Evolutionary conservation across 2,888 invertebrate genomes (phyloP).

Genomic region (Geophilus truncorum): DNA sequence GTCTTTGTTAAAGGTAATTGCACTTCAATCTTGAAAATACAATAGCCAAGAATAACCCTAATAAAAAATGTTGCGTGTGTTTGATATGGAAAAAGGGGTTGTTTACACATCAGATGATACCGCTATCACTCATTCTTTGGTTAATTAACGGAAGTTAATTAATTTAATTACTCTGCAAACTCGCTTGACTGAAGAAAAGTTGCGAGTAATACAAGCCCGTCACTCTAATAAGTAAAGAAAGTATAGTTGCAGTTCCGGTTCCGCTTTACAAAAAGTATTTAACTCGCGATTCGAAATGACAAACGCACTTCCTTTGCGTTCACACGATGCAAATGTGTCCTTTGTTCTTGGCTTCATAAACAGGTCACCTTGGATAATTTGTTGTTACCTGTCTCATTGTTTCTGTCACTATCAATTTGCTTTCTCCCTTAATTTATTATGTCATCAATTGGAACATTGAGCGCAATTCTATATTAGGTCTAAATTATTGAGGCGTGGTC

Average conservation of each 20-base stretch:
- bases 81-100: background rate
- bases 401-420: slow-evolving; percentile 4
- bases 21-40: background rate
- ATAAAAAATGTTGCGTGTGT: background rate
- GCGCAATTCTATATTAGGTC: background rate
- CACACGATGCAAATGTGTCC: background rate
- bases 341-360: background rate
- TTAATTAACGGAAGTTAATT: slow-evolving; percentile 10
- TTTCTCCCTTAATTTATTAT: background rate
- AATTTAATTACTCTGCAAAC: background rate
- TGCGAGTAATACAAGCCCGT: background rate
- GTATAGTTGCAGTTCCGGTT: background rate
- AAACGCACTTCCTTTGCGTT: background rate
- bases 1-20: background rate
- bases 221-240: background rate
- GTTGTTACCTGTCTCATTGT: background rate
- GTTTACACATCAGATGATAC: background rate
- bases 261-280: background rate
- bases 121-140: background rate
- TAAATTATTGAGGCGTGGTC: background rate
- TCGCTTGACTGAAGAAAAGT: background rate
- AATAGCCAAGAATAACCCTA: background rate
- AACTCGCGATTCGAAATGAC: background rate
- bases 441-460: background rate
- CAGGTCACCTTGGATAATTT: background rate